Evolutionary conservation across 53 echinoderm and acorn worm genomes (phyloP).

Genomic region (Temnopleurus reevesii): DNA sequence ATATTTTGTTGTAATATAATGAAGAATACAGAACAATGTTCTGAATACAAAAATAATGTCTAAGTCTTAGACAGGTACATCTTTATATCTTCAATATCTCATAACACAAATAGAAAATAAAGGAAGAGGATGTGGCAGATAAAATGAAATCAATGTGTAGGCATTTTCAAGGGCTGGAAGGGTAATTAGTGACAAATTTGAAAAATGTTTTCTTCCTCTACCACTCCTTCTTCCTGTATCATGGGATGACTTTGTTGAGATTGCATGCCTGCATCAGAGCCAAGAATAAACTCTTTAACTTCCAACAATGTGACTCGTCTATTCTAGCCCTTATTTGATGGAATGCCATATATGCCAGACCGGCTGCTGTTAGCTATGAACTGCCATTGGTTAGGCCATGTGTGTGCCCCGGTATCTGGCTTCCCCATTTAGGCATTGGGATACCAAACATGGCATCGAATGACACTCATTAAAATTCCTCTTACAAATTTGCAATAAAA

Average conservation of each 20-base stretch:
- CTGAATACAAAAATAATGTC: too few relatives aligned
- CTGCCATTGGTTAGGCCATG: slow-evolving; percentile 21
- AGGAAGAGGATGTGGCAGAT: too few relatives aligned
- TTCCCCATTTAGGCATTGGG: slow-evolving; percentile 45
- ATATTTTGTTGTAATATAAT: too few relatives aligned
- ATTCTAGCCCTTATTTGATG: slow-evolving; percentile 49
- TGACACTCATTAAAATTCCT: not conserved
- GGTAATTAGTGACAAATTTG: slow-evolving; percentile 35
- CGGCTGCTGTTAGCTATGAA: not conserved
- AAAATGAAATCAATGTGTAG: slow-evolving; percentile 6
- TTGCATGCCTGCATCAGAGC: slow-evolving; percentile 23
- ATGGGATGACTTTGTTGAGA: not conserved
- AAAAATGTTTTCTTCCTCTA: slow-evolving; percentile 35
- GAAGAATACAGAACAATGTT: too few relatives aligned
- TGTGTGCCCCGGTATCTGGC: not conserved
- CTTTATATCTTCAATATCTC: too few relatives aligned
- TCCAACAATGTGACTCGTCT: slow-evolving; percentile 47
- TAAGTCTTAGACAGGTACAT: too few relatives aligned
- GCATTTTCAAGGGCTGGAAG: not conserved
- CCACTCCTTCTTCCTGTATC: slow-evolving; percentile 19
- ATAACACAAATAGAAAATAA: not conserved
- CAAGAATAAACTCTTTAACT: slow-evolving; percentile 46
- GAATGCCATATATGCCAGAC: slow-evolving; percentile 57
- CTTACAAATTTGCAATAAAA: not conserved
- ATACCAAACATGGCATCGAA: not conserved